Evolutionary conservation across 1,140 invertebrate species (phyloP), one percentile per base, ranked within the genome.

Genomic region (Scaptomyza graminum): DNA sequence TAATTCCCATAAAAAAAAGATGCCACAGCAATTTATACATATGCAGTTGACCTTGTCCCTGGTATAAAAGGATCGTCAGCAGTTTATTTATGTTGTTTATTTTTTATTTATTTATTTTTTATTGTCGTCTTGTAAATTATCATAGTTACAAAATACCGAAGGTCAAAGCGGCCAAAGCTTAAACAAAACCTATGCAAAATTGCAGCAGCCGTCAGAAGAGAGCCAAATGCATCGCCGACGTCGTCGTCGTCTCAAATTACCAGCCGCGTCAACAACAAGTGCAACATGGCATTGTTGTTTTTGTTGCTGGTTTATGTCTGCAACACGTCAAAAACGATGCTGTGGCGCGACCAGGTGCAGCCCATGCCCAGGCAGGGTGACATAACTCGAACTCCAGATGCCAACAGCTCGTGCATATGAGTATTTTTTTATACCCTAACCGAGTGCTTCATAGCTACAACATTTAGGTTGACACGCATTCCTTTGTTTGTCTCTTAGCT

Each of bases 11-110:
- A 34, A 5, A 31, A 31, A 77, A 84, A 74, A 74, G 59, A 59
- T 37, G 51, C 50, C 71, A 70, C 8, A 49, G 66, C 6, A 34
- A 34, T 34, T 34, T 34, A 34, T 34, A 34, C 9, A 66, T 70
- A 80, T 71, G 79, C 76, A 61, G 70, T 78, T 88, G 82, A 88
- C 82, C 82, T 85, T 85, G 82, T 71, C 81, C 79, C 63, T 70
- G 80, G 76, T 31, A 52, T 15, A 12, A 15, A 63, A 67, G 61
- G 57, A 75, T 75, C 13, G 61, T 44, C 22, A 51, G 43, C 31
- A 46, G 11, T 13, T 44, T 50, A 15, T 65, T 57, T 22, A 18
- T 54, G 39, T 41, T 41, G 28, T 1, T 22, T 22, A 6, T 16
- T 62, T 22, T 63, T 47, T 47, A 34, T 18, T 37, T 49, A 54